These are phyloP conservation scores for Dryobates pubescens DNA, from an alignment of 2,797 vertebrate genomes.

Conservation along the genomic window DNA sequence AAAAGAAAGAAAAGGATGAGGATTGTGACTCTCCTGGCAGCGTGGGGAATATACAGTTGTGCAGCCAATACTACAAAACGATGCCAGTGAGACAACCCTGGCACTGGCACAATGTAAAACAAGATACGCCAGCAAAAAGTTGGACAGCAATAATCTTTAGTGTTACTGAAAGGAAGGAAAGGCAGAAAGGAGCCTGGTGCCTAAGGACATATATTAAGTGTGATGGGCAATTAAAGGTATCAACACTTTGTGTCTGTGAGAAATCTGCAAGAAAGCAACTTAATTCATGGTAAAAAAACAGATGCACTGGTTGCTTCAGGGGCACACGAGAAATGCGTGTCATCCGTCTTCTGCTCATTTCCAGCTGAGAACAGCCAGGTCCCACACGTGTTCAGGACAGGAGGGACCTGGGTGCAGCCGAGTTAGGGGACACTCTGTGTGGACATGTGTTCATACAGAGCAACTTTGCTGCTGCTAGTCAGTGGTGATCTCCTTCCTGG, in stretches of 20 bases:
- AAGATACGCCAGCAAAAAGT: constrained; percentile 37
- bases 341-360: background rate
- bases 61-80: constrained; percentile 55
- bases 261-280: constrained; percentile 56
- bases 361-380: background rate
- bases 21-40: constrained; percentile 66
- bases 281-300: constrained; percentile 62
- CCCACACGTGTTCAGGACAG: accelerated
- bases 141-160: constrained; percentile 72
- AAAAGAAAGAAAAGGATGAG: constrained; percentile 60
- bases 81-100: constrained; percentile 55
- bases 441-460: accelerated
- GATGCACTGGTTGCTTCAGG: constrained; percentile 73
- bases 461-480: background rate
- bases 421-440: background rate
- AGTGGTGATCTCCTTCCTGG: background rate
- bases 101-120: constrained; percentile 50
- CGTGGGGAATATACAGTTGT: constrained; percentile 50
- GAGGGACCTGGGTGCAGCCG: background rate
- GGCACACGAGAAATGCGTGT: constrained; percentile 36
- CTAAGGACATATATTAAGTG: constrained; percentile 33
- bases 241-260: constrained; percentile 58
- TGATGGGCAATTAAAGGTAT: constrained; percentile 59
- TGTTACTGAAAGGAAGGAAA: constrained; percentile 64
- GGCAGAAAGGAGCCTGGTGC: constrained; percentile 3